Conservation (phyloP, 2,888 invertebrate species). For the Enchytraeus crypticus region DNA sequence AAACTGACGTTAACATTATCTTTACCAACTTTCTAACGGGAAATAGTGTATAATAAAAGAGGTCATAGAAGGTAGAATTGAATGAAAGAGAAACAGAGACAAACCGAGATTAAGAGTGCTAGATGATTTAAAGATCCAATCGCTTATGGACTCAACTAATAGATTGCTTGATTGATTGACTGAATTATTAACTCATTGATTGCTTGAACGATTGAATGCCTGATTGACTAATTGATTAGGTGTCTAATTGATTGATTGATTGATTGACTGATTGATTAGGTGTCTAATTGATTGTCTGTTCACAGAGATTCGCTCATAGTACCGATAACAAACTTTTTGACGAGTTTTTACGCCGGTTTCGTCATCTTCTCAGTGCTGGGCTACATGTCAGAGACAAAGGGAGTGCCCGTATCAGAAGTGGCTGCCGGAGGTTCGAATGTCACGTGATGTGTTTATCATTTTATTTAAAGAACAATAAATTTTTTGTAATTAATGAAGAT, state of each 20-base stretch:
- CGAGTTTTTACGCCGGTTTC: constrained; percentile 36
- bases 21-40: too few relatives aligned
- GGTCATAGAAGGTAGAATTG: too few relatives aligned
- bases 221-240: neutral
- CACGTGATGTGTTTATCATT: neutral
- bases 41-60: too few relatives aligned
- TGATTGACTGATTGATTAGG: too few relatives aligned
- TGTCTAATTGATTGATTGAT: neutral
- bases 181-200: too few relatives aligned
- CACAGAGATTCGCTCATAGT: constrained; percentile 35
- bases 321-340: constrained; percentile 35
- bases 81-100: too few relatives aligned
- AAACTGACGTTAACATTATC: too few relatives aligned
- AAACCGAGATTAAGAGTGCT: too few relatives aligned
- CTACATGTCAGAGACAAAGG: constrained; percentile 47
- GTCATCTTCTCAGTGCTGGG: constrained; percentile 50
- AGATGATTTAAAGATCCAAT: too few relatives aligned
- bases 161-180: too few relatives aligned
- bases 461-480: neutral
- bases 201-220: neutral
- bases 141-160: too few relatives aligned
- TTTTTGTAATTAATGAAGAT: neutral
- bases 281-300: too few relatives aligned
- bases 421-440: constrained; percentile 25
- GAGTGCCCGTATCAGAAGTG: constrained; percentile 31